phyloP scores from a whole-genome alignment of 2,888 invertebrate species.

The Ophion obscuratus region DNA sequence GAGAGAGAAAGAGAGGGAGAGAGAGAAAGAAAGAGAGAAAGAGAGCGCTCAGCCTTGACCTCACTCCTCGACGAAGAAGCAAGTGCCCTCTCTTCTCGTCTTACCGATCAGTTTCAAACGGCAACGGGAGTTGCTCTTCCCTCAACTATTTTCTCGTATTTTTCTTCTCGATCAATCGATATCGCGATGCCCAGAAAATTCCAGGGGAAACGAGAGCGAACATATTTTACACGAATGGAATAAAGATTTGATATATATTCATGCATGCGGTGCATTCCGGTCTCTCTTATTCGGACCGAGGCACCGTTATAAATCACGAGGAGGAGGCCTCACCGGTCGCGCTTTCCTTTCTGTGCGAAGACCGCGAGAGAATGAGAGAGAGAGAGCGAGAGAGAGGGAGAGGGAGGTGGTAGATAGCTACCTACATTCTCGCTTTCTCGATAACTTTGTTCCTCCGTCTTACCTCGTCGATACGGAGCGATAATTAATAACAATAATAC shows the following conservation, averaged over 20 bases:
- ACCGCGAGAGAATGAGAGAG: slow-evolving; percentile 1
- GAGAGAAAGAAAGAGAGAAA: slow-evolving; percentile 2
- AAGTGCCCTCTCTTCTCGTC: not conserved
- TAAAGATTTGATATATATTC: not conserved
- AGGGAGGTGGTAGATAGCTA: slow-evolving; percentile 1
- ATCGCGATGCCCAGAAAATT: slow-evolving; percentile 3
- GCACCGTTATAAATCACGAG: slow-evolving; percentile 61
- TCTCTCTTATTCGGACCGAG: slow-evolving; percentile 31
- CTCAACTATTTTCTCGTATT: not conserved
- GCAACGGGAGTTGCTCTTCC: slow-evolving; percentile 21
- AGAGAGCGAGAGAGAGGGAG: not conserved
- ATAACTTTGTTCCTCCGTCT: slow-evolving; percentile 56
- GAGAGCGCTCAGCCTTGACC: not conserved
- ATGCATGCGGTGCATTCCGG: slow-evolving; percentile 46
- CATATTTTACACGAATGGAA: too few species aligned
- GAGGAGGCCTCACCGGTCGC: slow-evolving; percentile 14
- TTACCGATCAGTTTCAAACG: slow-evolving; percentile 5
- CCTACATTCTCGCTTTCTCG: slow-evolving; percentile 61
- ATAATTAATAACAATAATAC: not conserved
- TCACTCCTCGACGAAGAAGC: not conserved
- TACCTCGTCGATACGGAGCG: not conserved
- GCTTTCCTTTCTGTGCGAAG: slow-evolving; percentile 59
- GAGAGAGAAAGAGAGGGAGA: not conserved
- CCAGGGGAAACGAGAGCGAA: not conserved
- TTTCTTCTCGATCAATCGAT: not conserved